Evolutionary conservation across 2,797 vertebrate genomes (phyloP).

Genomic region (Lutjanus argentimaculatus): DNA sequence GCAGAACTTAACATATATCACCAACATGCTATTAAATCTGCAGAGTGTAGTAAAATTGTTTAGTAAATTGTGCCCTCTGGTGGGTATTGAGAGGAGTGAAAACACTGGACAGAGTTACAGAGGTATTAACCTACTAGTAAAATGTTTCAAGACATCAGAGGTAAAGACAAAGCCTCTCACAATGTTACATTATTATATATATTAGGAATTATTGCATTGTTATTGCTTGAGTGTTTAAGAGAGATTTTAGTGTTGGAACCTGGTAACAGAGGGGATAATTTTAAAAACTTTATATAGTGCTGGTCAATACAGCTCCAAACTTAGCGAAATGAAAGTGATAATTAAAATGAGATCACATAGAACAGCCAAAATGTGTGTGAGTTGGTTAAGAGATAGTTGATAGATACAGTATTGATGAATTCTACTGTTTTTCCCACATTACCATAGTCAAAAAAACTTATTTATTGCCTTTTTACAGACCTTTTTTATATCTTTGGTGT

Average conservation of each 20-base stretch:
- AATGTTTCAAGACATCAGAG: neutral
- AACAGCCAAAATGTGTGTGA: no score
- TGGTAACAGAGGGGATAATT: neutral
- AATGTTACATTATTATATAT: no score
- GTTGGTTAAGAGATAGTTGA: no score
- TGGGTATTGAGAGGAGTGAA: constrained; percentile 23
- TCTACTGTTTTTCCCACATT: no score
- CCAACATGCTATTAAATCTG: neutral
- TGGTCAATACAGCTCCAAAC: neutral
- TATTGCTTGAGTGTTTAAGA: neutral
- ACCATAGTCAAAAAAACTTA: no score
- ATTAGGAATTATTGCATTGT: neutral
- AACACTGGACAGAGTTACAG: neutral
- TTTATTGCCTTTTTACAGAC: no score
- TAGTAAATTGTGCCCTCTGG: constrained; percentile 57
- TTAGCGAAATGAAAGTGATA: no score
- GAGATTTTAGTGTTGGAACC: neutral
- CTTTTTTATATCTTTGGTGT: no score
- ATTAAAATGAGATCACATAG: no score
- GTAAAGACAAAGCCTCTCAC: neutral
- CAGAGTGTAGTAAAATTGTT: neutral
- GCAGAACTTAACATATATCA: neutral
- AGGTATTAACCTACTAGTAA: neutral
- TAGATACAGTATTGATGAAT: no score
- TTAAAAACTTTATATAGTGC: neutral